phyloP scores from a whole-genome alignment of 2,113 vertebrate species.

The Melanotaenia duboulayi region DNA sequence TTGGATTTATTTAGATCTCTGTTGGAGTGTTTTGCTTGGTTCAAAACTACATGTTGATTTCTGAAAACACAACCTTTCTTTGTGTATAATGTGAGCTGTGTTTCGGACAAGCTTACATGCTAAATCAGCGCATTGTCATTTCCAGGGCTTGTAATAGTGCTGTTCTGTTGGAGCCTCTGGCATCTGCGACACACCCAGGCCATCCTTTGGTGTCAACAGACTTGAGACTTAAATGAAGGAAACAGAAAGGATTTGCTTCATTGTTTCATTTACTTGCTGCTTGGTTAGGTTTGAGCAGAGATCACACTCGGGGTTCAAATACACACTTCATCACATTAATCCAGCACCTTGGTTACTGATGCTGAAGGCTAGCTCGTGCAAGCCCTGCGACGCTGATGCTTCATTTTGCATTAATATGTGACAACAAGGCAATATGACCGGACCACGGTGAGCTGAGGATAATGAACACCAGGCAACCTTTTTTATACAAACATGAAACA shows the following conservation, averaged over 20 bases:
- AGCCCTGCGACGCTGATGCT: too few species aligned
- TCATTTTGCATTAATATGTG: too few species aligned
- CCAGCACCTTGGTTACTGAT: too few species aligned
- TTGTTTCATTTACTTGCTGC: not conserved
- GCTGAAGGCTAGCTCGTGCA: too few species aligned
- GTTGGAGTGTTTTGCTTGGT: too few species aligned
- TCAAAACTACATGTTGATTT: too few species aligned
- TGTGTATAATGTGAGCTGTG: not conserved
- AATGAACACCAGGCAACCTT: not conserved
- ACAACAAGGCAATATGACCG: too few species aligned
- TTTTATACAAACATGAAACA: not conserved
- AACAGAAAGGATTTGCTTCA: not conserved
- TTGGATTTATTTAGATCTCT: too few species aligned
- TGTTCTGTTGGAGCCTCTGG: not conserved
- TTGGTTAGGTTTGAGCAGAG: not conserved
- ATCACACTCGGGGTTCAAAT: too few species aligned
- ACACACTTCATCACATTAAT: too few species aligned
- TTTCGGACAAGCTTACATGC: not conserved
- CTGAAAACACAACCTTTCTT: too few species aligned
- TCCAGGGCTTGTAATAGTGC: not conserved
- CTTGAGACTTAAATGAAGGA: not conserved
- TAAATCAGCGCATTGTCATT: not conserved
- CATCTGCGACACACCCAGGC: not conserved
- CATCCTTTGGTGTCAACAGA: not conserved
- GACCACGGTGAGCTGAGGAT: too few species aligned